These are phyloP conservation scores for Caenorhabditis wallacei DNA, from an alignment of 2,888 invertebrate genomes.

Conservation along the genomic window DNA sequence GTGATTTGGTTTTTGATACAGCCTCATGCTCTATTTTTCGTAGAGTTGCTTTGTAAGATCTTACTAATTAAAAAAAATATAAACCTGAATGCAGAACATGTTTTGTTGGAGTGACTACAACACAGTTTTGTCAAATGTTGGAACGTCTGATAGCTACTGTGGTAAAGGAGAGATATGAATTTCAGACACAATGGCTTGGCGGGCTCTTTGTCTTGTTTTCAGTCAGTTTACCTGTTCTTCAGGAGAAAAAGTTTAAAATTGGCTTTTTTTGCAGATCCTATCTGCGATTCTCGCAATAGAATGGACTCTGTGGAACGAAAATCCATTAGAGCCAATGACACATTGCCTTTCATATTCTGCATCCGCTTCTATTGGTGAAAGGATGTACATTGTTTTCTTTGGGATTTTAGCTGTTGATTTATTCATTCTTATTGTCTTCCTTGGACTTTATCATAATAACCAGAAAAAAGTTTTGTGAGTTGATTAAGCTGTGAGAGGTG, in stretches of 20 bases:
- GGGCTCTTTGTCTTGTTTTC: conserved; percentile 50
- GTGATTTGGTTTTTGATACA: conserved; percentile 53
- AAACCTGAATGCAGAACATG: conserved; percentile 55
- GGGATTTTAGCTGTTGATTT: conserved; percentile 48
- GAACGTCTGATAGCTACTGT: conserved; percentile 54
- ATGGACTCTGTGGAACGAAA: conserved; percentile 58
- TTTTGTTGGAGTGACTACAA: conserved; percentile 57
- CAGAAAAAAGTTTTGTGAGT: conserved; percentile 57
- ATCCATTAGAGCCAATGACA: conserved; percentile 56
- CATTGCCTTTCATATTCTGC: conserved; percentile 60
- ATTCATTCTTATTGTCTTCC: conserved; percentile 37
- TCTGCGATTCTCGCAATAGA: conserved; percentile 51
- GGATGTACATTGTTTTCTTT: conserved; percentile 54
- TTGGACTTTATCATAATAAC: conserved; percentile 34
- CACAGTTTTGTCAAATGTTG: conserved; percentile 59
- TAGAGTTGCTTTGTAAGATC: conserved; percentile 52
- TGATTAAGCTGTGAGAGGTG: neutral
- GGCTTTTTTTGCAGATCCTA: conserved; percentile 43
- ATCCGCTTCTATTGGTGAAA: conserved; percentile 53
- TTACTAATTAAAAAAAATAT: neutral
- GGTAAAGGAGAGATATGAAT: conserved; percentile 53
- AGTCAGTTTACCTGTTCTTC: conserved; percentile 25
- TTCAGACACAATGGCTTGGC: conserved; percentile 57
- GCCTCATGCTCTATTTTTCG: conserved; percentile 40
- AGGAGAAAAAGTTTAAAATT: too few relatives aligned